Evolutionary conservation across 30 jellyfish, hydroid and myxozoan species (phyloP).

Genomic region (Pseudorhiza aurosa): DNA sequence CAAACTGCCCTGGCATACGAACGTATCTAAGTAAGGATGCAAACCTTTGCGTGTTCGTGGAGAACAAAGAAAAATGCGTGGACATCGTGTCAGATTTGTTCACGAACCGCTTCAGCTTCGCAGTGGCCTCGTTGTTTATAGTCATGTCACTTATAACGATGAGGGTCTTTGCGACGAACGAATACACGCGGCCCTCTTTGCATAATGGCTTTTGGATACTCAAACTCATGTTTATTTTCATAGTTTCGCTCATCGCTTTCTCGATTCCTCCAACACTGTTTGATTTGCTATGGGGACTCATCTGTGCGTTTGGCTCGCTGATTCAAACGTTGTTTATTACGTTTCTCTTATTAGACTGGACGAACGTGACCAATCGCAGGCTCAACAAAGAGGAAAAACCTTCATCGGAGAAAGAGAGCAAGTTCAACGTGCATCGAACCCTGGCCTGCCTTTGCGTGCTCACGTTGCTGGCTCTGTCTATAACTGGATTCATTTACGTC

Average conservation of each 20-base stretch:
- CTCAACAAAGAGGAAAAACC: background rate
- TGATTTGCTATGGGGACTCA: conserved; percentile 76
- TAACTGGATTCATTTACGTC: conserved; percentile 7
- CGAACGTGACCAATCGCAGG: background rate
- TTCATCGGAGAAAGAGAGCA: background rate
- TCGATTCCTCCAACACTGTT: conserved; percentile 89
- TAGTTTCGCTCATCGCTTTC: conserved; percentile 72
- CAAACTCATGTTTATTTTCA: conserved; percentile 66
- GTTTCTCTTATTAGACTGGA: conserved; percentile 66
- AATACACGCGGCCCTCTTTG: conserved; percentile 40
- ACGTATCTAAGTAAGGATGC: conserved; percentile 72
- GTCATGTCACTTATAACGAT: conserved; percentile 61
- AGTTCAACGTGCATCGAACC: background rate
- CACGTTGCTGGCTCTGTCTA: background rate
- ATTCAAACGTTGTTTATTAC: conserved; percentile 22
- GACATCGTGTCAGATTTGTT: conserved; percentile 60
- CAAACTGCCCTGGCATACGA: conserved; percentile 55
- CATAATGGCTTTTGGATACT: conserved; percentile 96
- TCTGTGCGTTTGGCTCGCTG: conserved; percentile 27
- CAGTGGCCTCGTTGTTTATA: conserved; percentile 56
- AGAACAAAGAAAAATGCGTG: conserved; percentile 57
- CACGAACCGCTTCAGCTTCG: conserved; percentile 82
- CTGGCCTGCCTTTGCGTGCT: background rate
- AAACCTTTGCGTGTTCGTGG: conserved; percentile 74
- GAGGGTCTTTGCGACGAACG: conserved; percentile 30